Evolutionary conservation across 2,888 invertebrate genomes (phyloP), one percentile per base, ranked within the genome.

Genomic region (Cremastinae sp.): DNA sequence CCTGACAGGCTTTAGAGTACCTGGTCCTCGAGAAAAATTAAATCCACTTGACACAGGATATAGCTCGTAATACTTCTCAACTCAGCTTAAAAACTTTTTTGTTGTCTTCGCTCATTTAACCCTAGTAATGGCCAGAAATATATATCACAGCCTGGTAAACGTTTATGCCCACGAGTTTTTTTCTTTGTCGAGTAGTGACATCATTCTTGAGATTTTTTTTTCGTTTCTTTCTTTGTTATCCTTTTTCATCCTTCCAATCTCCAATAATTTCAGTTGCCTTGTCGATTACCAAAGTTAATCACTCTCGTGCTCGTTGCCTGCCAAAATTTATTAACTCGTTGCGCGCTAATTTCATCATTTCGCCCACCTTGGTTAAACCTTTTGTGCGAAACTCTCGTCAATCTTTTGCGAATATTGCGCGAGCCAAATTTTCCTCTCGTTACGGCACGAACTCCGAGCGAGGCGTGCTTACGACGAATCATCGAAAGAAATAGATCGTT

Each of bases 401-500:
- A 22, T 7, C 45, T 61, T n/a, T n/a, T 16, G 16, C 7, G 10
- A n/a, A 3, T 18, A 7, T 49, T 22, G 53, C 8, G n/a, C 49
- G 16, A 49, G 47, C 41, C n/a, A 47, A 34, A 51, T 45, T 62
- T 36, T 34, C 36, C 47, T 34, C 47, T 64, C 61, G 36, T 36
- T 43, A 5, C 7, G 9, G 16, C 28, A 28, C 34, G 53, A 43
- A 61, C 38, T 45, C 54, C 16, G 16, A 10, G 34, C 22, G 5
- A 16, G 41, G 16, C 20, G 49, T 49, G 68, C 54, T 14, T 59
- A 36, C 51, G 36, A n/a, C 28, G 54, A 51, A 74, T 74, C 68
- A 74, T 68, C 68, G 61, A 49, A 47, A 68, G 49, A 74, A 74
- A 74, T 74, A 68, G 68, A 68, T 62, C 14, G 28, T 34, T 41